These are phyloP conservation scores for Villa cingulata DNA, from an alignment of 2,888 invertebrate genomes.

Conservation along the genomic window DNA sequence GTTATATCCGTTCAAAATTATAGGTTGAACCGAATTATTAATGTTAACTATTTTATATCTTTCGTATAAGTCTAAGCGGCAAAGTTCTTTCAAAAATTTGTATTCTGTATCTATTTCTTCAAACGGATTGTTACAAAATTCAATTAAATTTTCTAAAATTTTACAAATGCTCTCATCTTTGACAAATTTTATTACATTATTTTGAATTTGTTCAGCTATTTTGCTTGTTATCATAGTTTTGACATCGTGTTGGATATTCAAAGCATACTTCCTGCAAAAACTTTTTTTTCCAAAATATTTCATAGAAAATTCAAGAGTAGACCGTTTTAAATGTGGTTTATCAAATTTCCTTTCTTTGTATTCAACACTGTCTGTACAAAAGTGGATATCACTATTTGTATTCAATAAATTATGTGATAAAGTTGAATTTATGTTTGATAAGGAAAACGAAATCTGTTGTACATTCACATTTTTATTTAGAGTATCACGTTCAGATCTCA, in stretches of 20 bases:
- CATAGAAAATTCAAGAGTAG: neutral
- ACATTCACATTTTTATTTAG: neutral
- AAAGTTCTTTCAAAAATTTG: slow-evolving; percentile 1
- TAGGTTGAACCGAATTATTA: neutral
- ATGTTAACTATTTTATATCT: neutral
- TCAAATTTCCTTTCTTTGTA: neutral
- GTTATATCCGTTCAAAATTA: neutral
- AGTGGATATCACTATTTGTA: neutral
- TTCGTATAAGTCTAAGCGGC: neutral
- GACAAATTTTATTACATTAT: neutral
- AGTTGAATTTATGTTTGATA: neutral
- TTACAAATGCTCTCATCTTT: neutral
- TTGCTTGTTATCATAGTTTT: neutral
- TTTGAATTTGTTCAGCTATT: neutral
- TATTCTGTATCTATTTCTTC: neutral
- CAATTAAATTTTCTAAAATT: neutral
- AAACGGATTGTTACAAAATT: slow-evolving; percentile 1
- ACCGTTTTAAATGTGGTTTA: neutral
- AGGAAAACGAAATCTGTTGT: neutral
- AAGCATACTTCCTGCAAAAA: neutral
- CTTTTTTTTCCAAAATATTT: neutral
- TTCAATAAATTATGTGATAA: neutral
- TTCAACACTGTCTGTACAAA: neutral
- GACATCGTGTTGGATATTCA: neutral
- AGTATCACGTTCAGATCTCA: neutral